Percentiles rank a stretch among this genome's conserved stretches.
Conservation (phyloP, 2,888 invertebrate species). For the Arctia plantaginis region DNA sequence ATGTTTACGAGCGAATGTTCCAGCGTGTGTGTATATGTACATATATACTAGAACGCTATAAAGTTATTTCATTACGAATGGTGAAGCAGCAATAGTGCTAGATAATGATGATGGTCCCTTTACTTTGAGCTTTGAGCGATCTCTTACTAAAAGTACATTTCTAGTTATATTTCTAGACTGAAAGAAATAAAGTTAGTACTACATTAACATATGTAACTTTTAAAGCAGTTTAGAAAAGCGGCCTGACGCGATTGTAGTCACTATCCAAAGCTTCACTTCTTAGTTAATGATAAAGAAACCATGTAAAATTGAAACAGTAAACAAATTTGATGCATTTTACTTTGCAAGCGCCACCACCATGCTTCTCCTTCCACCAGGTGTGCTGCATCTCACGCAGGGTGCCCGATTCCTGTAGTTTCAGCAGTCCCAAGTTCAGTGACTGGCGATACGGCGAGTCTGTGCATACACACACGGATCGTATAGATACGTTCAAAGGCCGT, state of each 20-base stretch:
- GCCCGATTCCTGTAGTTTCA: conserved; percentile 95
- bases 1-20: not conserved
- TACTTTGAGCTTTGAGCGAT: no score
- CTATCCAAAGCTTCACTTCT: not conserved
- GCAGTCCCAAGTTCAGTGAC: conserved; percentile 91
- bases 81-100: not conserved
- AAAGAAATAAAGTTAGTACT: not conserved
- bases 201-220: no score
- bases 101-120: not conserved
- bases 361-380: conserved; percentile 96
- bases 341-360: conserved; percentile 90
- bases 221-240: not conserved
- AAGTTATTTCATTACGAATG: not conserved
- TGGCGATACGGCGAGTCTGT: conserved; percentile 91
- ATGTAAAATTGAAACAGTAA: not conserved
- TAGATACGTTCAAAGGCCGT: not conserved
- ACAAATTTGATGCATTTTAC: conserved; percentile 64
- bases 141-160: no score
- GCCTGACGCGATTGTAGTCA: not conserved
- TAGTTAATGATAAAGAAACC: not conserved
- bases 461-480: conserved; percentile 2
- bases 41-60: no score
- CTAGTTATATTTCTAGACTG: not conserved
- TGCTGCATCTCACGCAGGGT: conserved; percentile 91
- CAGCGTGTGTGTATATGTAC: not conserved